Evolutionary conservation across 2,113 vertebrate genomes (phyloP), one percentile per base, ranked within the genome.

Genomic region (Nothocercus julius): DNA sequence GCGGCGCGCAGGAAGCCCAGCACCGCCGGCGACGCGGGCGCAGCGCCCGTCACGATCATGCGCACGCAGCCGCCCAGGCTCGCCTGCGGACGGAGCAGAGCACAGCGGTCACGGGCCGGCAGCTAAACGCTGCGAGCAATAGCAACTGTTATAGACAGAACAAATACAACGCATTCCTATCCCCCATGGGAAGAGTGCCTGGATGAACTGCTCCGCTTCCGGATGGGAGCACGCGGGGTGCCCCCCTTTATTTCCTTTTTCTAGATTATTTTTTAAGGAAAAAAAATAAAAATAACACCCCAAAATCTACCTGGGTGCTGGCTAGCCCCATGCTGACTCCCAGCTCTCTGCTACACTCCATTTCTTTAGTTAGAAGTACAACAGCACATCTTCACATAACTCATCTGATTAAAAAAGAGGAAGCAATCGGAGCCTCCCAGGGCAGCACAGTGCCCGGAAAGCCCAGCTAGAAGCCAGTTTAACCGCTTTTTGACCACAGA

Each of bases 41-140:
- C 99, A 13, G 99, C 99, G 15, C 99, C 99, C 0, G 99, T 99
- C 27, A 99, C 98, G 11, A 99, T 99, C 99, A 99, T 99, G 72
- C 99, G 98, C 72, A 99, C 96, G 24, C 98, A 97, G 0, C 99
- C 99, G 0, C 99, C 99, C 4, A 99, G 98, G 76, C 98, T 99
- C 32, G 98, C 98, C 99, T 99, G 96, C 61, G 25, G 30, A 88
- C 0, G 66, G 73, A 49, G 49, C 49, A 49, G 49, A 49, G 49
- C 49, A 49, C 49, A 49, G 47, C 49, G 21, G 49, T 49, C 49
- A 49, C 49, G 47, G 47, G 19, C 47, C 47, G 19, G 19, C 47
- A 47, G 47, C 47, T 19, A 47, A 8, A 20, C 45, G 45, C 45
- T 47, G 9, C 45, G 45, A 20, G 45, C 45, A 47, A 20, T 19